Evolutionary conservation across 1,140 invertebrate genomes (phyloP).

Genomic region (Portunus trituberculatus): DNA sequence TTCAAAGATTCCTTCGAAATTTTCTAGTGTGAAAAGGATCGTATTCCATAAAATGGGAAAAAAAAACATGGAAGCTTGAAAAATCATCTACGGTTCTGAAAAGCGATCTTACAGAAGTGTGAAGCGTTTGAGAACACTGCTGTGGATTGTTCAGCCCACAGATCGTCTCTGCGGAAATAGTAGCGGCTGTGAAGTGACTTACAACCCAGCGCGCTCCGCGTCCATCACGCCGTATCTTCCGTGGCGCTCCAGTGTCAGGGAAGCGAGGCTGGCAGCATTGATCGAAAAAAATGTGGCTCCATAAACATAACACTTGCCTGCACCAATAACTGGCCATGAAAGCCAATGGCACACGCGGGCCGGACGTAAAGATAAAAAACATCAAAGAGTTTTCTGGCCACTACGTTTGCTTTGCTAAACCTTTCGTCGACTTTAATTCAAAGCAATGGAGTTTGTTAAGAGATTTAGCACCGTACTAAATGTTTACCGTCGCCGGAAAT

Average conservation of each 20-base stretch:
- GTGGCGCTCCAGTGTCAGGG: not conserved
- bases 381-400: not conserved
- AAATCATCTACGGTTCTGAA: too few species aligned
- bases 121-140: too few species aligned
- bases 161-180: too few species aligned
- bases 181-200: too few species aligned
- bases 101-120: too few species aligned
- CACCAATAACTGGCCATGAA: not conserved
- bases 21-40: too few species aligned
- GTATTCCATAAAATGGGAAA: too few species aligned
- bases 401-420: constrained; percentile 10
- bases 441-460: constrained; percentile 13
- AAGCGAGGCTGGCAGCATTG: not conserved
- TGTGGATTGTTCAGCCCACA: too few species aligned
- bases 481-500: not conserved
- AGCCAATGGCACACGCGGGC: not conserved
- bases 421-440: not conserved
- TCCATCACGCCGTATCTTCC: too few species aligned
- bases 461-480: not conserved
- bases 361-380: constrained; percentile 2
- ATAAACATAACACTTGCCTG: not conserved
- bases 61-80: too few species aligned
- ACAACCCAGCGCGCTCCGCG: too few species aligned
- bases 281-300: not conserved
- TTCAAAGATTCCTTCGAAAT: too few species aligned